phyloP scores from a whole-genome alignment of 2,888 invertebrate genomes.

The Leucophenga maculata region DNA sequence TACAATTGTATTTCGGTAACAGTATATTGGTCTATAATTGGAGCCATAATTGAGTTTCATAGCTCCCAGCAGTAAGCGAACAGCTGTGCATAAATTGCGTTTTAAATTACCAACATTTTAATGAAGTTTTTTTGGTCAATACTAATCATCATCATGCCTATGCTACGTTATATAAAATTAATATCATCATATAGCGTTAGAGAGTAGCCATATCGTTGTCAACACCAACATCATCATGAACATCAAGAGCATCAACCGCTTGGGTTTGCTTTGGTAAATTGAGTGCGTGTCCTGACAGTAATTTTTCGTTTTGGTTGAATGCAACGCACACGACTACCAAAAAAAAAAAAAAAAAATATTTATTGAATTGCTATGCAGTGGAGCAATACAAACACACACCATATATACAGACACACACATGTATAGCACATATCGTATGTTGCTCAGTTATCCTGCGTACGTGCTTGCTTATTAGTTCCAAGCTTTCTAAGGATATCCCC shows the following conservation, averaged over 20 bases:
- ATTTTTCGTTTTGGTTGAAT: slow-evolving; percentile 47
- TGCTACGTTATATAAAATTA: slow-evolving; percentile 34
- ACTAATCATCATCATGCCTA: slow-evolving; percentile 39
- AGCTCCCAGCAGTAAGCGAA: slow-evolving; percentile 21
- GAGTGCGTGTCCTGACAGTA: slow-evolving; percentile 36
- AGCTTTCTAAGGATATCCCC: slow-evolving; percentile 6
- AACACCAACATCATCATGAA: background rate
- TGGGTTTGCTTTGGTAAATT: slow-evolving; percentile 11
- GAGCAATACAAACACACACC: slow-evolving; percentile 10
- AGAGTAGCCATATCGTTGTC: slow-evolving; percentile 7
- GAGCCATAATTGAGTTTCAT: slow-evolving; percentile 53
- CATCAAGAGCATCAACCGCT: background rate
- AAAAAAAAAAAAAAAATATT: slow-evolving; percentile 29
- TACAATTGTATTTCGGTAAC: slow-evolving; percentile 6
- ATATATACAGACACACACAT: slow-evolving; percentile 29
- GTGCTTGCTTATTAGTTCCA: slow-evolving; percentile 23
- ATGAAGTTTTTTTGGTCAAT: slow-evolving; percentile 34
- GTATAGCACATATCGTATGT: background rate
- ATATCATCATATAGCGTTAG: slow-evolving; percentile 16
- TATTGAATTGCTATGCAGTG: slow-evolving; percentile 42
- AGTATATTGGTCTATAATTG: slow-evolving; percentile 50
- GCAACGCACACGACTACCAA: slow-evolving; percentile 39
- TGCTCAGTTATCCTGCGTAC: slow-evolving; percentile 17
- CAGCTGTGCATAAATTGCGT: slow-evolving; percentile 49
- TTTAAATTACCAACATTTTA: slow-evolving; percentile 57